phyloP scores from a whole-genome alignment of 2,113 vertebrate species.

The Rynchops niger region DNA sequence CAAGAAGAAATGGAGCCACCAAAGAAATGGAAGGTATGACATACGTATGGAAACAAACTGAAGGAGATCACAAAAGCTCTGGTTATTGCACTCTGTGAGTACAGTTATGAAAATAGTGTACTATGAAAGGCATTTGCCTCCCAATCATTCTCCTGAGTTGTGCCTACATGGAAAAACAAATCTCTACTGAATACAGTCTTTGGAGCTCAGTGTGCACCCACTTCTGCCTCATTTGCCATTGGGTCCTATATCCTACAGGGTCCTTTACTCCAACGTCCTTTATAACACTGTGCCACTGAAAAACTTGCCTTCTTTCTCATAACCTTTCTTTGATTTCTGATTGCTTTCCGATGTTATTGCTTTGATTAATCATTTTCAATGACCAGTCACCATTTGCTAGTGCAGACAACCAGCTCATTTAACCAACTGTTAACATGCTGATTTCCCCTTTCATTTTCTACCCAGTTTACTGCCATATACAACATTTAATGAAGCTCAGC shows the following conservation, averaged over 20 bases:
- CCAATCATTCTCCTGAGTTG: neutral
- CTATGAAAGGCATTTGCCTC: neutral
- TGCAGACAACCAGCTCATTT: neutral
- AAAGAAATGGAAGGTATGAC: neutral
- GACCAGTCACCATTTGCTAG: neutral
- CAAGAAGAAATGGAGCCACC: neutral
- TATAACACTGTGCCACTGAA: neutral
- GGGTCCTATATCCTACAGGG: neutral
- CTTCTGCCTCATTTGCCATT: neutral
- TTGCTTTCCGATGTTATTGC: neutral
- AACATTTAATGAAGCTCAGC: neutral
- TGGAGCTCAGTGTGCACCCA: neutral
- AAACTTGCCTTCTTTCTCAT: neutral
- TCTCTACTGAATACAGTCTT: neutral
- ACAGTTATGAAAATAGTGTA: neutral
- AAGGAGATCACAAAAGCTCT: neutral
- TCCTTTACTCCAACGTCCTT: neutral
- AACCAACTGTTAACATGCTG: neutral
- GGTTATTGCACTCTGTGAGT: neutral
- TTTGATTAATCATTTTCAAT: neutral
- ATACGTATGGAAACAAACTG: neutral
- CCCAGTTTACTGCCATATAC: neutral
- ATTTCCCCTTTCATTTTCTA: slow-evolving; percentile 3
- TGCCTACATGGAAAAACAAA: neutral
- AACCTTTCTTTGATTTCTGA: neutral